Evolutionary conservation across 1,140 invertebrate genomes (phyloP), one percentile per base, ranked within the genome.

Genomic region (Nephila pilipes): DNA sequence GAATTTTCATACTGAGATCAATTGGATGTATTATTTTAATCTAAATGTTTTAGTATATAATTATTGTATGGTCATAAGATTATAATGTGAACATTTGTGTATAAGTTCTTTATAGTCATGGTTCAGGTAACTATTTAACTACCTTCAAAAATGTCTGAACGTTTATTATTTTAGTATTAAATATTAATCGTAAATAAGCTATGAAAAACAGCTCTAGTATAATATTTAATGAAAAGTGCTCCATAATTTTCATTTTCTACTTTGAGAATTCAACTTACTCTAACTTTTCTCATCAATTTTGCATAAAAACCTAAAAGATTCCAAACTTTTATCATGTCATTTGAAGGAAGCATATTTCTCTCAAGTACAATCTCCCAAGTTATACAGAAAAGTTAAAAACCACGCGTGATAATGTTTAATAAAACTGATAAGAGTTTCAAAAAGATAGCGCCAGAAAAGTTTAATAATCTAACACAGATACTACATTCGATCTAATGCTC

Each of bases 371-470:
- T 14, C 22, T 81, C 38, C 20, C 80, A n/a, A 80, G 14, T 46
- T 38, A 46, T 3, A 3, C 8, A 88, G 25, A 18, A 38, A 79
- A 79, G 63, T 89, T 89, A 89, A 89, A 89, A 54, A 55, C 57
- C 14, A 58, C 25, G 20, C 55, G n/a, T 58, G 89, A 83, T 63
- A 38, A 90, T 63, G 63, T 81, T 90, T 60, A 90, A 90, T 90
- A 90, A 90, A 90, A 90, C 75, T 90, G 89, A 90, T 90, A 90
- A 90, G 32, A 38, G 29, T 63, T 46, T 83, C 29, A 63, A 81
- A 90, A 46, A 32, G 69, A 90, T 90, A 90, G 63, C 69, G 54
- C 38, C 36, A 75, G 32, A 57, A 90, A 90, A 90, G 69, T 75
- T 90, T 90, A 90, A 65, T 90, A 81, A 38, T 83, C 55, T 60